These are phyloP conservation scores for Melanotaenia maccullochi DNA, from an alignment of 2,797 vertebrate genomes.

Conservation along the genomic window DNA sequence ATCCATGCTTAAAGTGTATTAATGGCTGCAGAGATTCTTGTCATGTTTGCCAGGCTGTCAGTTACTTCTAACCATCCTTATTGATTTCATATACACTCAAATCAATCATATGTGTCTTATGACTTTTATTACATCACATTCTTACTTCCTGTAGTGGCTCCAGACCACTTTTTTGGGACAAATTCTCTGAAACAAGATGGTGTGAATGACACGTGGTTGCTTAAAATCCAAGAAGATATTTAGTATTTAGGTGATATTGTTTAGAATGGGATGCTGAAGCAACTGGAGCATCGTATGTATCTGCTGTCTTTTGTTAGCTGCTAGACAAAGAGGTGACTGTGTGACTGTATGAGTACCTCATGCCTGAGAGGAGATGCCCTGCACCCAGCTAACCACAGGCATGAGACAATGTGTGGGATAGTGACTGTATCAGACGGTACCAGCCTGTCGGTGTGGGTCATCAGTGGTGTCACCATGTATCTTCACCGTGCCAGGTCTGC, in stretches of 20 bases:
- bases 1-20: background rate
- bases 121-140: background rate
- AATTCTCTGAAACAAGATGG: constrained; percentile 8
- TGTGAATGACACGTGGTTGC: background rate
- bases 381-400: constrained; percentile 18
- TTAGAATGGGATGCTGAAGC: constrained; percentile 53
- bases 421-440: constrained; percentile 64
- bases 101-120: background rate
- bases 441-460: constrained; percentile 54
- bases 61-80: background rate
- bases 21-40: background rate
- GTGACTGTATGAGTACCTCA: constrained; percentile 47
- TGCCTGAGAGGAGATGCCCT: constrained; percentile 51
- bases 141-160: background rate
- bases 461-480: constrained; percentile 43
- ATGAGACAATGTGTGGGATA: constrained; percentile 31
- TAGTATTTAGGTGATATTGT: constrained; percentile 37
- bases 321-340: constrained; percentile 66
- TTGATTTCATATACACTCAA: background rate
- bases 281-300: constrained; percentile 41
- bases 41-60: background rate
- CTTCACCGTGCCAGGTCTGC: constrained; percentile 45
- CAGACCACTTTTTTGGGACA: background rate
- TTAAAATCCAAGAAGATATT: constrained; percentile 1
- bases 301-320: constrained; percentile 59